Percentiles rank a stretch among this genome's conserved stretches.
Evolutionary conservation across 2,888 invertebrate species (phyloP).

Genomic region (Alcis repandata): DNA sequence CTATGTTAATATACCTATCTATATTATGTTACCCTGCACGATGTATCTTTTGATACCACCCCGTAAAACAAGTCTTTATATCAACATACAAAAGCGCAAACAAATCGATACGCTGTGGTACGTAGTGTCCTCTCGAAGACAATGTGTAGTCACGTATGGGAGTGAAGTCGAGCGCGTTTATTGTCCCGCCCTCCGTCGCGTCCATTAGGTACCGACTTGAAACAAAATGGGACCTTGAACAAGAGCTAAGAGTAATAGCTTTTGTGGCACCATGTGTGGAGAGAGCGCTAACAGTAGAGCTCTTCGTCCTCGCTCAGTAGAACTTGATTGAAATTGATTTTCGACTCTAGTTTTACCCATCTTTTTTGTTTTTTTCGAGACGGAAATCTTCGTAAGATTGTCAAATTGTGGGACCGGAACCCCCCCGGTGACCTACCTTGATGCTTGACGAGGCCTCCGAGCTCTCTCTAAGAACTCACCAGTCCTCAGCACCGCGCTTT

Average conservation of each 20-base stretch:
- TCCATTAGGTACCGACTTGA: conserved; percentile 34
- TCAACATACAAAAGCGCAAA: conserved; percentile 19
- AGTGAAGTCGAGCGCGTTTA: conserved; percentile 35
- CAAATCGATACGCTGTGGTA: conserved; percentile 37
- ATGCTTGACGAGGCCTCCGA: too few species aligned
- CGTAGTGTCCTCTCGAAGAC: conserved; percentile 26
- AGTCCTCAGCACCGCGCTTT: too few species aligned
- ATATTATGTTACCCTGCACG: not conserved
- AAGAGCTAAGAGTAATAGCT: conserved; percentile 22
- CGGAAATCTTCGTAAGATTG: too few species aligned
- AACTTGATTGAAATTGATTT: not conserved
- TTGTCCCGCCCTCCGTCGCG: conserved; percentile 32
- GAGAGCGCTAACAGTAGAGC: not conserved
- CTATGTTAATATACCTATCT: too few species aligned
- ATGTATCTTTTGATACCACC: not conserved
- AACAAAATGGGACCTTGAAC: conserved; percentile 39
- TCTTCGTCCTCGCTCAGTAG: not conserved
- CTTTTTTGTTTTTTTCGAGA: too few species aligned
- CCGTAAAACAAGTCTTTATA: not conserved
- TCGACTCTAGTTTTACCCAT: not conserved
- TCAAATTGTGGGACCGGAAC: too few species aligned
- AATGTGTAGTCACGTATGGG: conserved; percentile 35
- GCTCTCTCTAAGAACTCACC: too few species aligned
- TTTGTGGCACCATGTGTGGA: conserved; percentile 1
- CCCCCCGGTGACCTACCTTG: too few species aligned